Conservation (phyloP, 2,888 invertebrate species). For the Morpho achilles region DNA sequence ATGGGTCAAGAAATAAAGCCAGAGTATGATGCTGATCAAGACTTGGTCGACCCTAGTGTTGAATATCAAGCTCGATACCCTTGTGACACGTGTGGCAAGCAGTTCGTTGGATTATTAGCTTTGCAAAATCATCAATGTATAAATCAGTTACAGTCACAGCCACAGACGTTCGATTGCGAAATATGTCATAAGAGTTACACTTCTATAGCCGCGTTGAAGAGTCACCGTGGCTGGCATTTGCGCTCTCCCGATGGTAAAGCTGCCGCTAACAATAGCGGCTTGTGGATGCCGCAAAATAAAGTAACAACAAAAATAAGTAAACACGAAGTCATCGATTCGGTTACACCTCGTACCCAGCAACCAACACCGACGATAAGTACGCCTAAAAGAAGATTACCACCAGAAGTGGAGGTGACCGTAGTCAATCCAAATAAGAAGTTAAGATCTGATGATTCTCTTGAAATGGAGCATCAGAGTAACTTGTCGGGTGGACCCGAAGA, state of each 20-base stretch:
- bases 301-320: conserved; percentile 74
- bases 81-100: conserved; percentile 77
- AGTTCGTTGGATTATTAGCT: conserved; percentile 73
- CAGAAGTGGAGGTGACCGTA: conserved; percentile 73
- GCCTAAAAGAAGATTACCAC: conserved; percentile 65
- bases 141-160: conserved; percentile 52
- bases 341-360: conserved; percentile 51
- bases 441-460: conserved; percentile 67
- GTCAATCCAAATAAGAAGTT: conserved; percentile 73
- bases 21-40: conserved; percentile 63
- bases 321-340: conserved; percentile 64
- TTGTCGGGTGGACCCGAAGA: conserved; percentile 63
- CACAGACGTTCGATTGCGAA: conserved; percentile 79
- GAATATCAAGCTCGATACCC: conserved; percentile 75
- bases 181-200: conserved; percentile 83
- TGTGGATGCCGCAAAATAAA: conserved; percentile 78
- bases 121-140: conserved; percentile 78
- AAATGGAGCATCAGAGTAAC: conserved; percentile 63
- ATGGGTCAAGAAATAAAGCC: conserved; percentile 48
- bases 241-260: conserved; percentile 78
- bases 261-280: conserved; percentile 70
- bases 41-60: conserved; percentile 54
- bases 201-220: conserved; percentile 82
- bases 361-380: conserved; percentile 41
- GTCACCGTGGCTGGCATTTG: conserved; percentile 84